phyloP scores from a whole-genome alignment of 1,140 invertebrate genomes.

The Drosophila auraria region DNA sequence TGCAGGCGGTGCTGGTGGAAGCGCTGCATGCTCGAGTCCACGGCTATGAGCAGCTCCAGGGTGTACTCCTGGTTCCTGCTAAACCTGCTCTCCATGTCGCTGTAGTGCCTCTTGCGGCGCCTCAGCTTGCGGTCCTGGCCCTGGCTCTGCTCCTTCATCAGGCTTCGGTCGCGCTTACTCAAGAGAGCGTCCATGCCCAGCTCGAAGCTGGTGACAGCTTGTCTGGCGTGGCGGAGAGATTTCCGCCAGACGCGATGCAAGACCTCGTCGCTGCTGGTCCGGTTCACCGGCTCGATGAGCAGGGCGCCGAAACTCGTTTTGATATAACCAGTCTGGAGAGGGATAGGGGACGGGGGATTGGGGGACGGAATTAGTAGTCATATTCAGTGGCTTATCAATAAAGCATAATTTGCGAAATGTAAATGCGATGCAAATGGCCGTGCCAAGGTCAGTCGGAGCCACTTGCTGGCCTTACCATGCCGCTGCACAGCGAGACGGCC shows the following conservation, averaged over 20 bases:
- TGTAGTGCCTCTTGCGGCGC: slow-evolving; percentile 83
- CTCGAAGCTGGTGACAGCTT: slow-evolving; percentile 75
- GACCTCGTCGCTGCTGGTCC: slow-evolving; percentile 79
- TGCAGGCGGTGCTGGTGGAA: slow-evolving; percentile 88
- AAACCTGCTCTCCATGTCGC: slow-evolving; percentile 32
- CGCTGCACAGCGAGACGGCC: slow-evolving; percentile 90
- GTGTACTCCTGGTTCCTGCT: slow-evolving; percentile 87
- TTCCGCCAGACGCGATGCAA: slow-evolving; percentile 81
- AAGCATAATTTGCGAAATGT: slow-evolving; percentile 70
- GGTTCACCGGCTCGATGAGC: slow-evolving; percentile 88
- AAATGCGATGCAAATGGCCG: slow-evolving; percentile 62
- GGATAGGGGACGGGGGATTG: slow-evolving; percentile 6
- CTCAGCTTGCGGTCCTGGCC: slow-evolving; percentile 28
- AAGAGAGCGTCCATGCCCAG: slow-evolving; percentile 64
- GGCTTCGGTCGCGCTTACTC: slow-evolving; percentile 7
- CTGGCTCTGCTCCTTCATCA: slow-evolving; percentile 23
- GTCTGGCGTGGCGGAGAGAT: slow-evolving; percentile 76
- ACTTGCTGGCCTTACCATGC: slow-evolving; percentile 87
- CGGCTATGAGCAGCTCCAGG: slow-evolving; percentile 92
- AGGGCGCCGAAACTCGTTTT: slow-evolving; percentile 88
- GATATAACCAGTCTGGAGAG: slow-evolving; percentile 88
- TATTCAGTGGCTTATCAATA: slow-evolving; percentile 75
- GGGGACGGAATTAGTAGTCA: slow-evolving; percentile 64
- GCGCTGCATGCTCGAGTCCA: slow-evolving; percentile 91
- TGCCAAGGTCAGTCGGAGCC: slow-evolving; percentile 53